Evolutionary conservation across 2,888 invertebrate genomes (phyloP).

Genomic region (Melitaea athalia): DNA sequence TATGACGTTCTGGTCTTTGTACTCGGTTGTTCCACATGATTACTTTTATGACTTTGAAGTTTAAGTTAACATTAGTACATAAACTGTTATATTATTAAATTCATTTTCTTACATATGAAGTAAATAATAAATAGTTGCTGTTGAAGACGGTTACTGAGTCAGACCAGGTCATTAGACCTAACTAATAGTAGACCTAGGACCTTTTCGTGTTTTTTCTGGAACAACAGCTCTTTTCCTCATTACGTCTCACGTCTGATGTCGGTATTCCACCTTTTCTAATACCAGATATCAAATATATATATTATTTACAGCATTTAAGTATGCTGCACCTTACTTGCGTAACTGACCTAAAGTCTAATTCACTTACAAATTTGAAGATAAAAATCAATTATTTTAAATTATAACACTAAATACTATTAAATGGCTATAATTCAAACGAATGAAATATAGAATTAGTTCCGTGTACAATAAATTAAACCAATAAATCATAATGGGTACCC

Average conservation of each 20-base stretch:
- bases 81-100: not conserved
- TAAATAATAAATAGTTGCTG: no score
- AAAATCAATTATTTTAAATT: not conserved
- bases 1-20: not conserved
- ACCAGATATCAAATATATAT: no score
- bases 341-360: no score
- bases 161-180: no score
- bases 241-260: no score
- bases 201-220: no score
- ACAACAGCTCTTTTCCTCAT: no score
- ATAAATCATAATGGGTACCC: slow-evolving; percentile 30
- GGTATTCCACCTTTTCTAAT: no score
- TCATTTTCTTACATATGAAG: no score
- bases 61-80: not conserved
- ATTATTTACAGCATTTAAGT: no score
- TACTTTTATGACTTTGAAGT: not conserved
- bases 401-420: not conserved
- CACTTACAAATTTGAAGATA: not conserved
- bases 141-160: no score
- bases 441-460: slow-evolving; percentile 21
- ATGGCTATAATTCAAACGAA: slow-evolving; percentile 2
- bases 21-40: not conserved
- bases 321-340: not conserved
- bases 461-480: slow-evolving; percentile 27
- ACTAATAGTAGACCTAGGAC: no score